Base-by-base conservation (phyloP, 2,888 invertebrate species). In the Drosophila nr. medialis region DNA sequence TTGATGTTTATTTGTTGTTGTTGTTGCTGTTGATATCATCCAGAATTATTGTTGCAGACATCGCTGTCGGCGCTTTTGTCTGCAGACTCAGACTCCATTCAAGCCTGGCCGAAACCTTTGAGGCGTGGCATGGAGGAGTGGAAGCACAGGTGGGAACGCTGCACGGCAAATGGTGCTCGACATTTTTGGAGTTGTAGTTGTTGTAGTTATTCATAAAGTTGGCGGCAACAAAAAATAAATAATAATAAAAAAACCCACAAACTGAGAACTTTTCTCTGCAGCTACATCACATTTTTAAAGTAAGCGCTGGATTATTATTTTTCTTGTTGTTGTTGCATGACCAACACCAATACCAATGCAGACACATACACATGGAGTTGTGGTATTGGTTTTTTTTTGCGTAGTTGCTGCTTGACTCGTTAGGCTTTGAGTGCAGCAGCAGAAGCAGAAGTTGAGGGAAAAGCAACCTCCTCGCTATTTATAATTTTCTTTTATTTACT, bases 81-180 rank as follows among this genome's bases (percentile, higher is more conserved):
- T 83, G 66, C 82, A 86, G 77, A 80, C 87, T 80, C 89, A 81
- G 80, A 80, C 89, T 89, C 84, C 82, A 81, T 84, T 84, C 75
- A 68, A 65, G 72, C 73, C 56, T 67, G 29, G 59, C 53, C 56
- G 49, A 56, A 49, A 62, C 62, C 61, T 64, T 38, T 69, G 53
- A 59, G 71, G 67, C 71, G 81, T 56, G 74, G 74, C 75, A 68
- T 49, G 34, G 56, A 55, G 40, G 10, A 13, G 15, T 15, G 40
- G 10, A 56, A 15, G 24, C 24, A 27, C 24, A 27, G 24, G 15
- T 30, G 56, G 7, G n/a, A 29, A 10, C 18, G 49, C 59, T 54
- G 64, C 55, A 24, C 24, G 24, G 78, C 69, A 86, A 45, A 24
- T 24, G 24, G 45, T 45, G 45, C 45, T 45, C 24, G 24, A 8